Base-by-base conservation (phyloP, 2,888 invertebrate species). In the Zonitis immaculata region DNA sequence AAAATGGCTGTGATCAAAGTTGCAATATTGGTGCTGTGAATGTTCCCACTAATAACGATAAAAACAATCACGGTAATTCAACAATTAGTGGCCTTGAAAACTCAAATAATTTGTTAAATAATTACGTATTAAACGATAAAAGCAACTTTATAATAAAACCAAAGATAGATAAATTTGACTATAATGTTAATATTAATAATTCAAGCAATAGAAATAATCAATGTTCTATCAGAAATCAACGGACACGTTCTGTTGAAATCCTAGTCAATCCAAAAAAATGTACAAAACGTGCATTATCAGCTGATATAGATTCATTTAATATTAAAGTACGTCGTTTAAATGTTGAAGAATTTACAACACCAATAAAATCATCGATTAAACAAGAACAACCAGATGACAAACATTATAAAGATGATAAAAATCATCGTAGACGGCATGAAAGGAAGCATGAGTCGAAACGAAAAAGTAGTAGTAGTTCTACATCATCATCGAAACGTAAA, bases 221-320 rank as follows among this genome's bases (percentile, higher is more conserved):
- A 14, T 63, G 62, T 58, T 64, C 62, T 1, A 64, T 66, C 20
- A 63, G 68, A 50, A 71, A 69, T 54, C 56, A 61, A 35, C 66
- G 73, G 54, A 72, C 72, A 43, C 64, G 71, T 56, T 73, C 73
- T 25, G 69, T 73, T 12, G 73, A 72, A 48, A 56, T 58, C 18
- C 35, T 57, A 25, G 64, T 61, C 14, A 58, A 59, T 46, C 62
- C 60, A 20, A 62, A 54, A 35, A 65, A 61, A 49, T 68, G 69
- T 9, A 46, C 63, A 56, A 73, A 73, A 57, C 61, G 73, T 42
- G 64, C 72, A 3, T 63, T 70, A 55, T 73, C 71, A 25, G 70
- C 65, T 8, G 73, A 73, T 57, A 53, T 59, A 16, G 59, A 62
- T 47, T 49, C 58, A 26, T 32, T 45, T 32, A 62, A 65, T 48